phyloP scores from a whole-genome alignment of 2,113 vertebrate species.

The Aspidoscelis tigris region DNA sequence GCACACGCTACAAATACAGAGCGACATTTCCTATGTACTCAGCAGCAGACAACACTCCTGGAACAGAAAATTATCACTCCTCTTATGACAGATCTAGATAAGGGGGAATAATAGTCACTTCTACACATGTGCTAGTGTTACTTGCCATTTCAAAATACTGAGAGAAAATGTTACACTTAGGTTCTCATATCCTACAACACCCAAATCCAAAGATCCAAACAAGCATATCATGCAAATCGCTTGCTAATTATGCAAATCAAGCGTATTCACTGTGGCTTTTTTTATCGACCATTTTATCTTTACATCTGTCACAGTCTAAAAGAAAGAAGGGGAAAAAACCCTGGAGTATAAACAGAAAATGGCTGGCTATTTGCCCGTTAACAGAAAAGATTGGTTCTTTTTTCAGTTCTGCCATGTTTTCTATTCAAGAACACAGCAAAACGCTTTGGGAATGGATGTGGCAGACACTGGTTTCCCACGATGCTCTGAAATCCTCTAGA shows the following conservation, averaged over 20 bases:
- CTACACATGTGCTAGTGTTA: conserved; percentile 20
- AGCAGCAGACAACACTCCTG: conserved; percentile 15
- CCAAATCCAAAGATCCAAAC: neutral
- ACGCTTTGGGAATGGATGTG: too few relatives aligned
- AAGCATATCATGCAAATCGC: neutral
- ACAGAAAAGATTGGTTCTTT: neutral
- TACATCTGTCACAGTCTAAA: too few relatives aligned
- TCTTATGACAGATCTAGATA: neutral
- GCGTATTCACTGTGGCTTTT: neutral
- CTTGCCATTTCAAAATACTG: neutral
- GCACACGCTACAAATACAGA: conserved; percentile 4
- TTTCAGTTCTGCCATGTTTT: neutral
- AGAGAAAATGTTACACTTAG: neutral
- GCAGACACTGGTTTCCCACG: too few relatives aligned
- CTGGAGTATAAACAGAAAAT: neutral
- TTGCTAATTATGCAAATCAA: conserved; percentile 2
- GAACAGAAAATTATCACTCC: neutral
- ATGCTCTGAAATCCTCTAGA: too few relatives aligned
- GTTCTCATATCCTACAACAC: neutral
- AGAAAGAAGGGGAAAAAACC: neutral
- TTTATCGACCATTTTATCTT: too few relatives aligned
- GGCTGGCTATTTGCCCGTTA: neutral
- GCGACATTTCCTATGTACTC: conserved; percentile 34
- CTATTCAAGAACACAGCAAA: neutral
- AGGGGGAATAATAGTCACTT: conserved; percentile 1